Evolutionary conservation across 2,113 vertebrate species (phyloP).

Genomic region (Oceanodroma tethys): DNA sequence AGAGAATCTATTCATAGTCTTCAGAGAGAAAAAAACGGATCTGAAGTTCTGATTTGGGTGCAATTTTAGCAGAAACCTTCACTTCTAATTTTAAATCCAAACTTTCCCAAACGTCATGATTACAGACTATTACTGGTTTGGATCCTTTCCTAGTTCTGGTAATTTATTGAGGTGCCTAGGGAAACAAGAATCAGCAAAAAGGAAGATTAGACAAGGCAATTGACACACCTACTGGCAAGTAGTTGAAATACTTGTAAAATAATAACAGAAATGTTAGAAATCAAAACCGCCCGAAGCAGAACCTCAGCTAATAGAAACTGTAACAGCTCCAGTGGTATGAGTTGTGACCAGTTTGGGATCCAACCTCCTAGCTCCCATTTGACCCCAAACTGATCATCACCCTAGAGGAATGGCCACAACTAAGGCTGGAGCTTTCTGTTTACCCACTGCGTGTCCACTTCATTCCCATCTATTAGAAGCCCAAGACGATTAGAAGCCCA

Average conservation of each 20-base stretch:
- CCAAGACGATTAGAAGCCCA: too few species aligned
- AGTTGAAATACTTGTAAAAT: neutral
- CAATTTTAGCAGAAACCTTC: neutral
- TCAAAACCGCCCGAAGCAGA: neutral
- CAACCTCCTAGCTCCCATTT: neutral
- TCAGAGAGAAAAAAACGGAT: neutral
- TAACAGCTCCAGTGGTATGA: neutral
- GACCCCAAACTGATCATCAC: neutral
- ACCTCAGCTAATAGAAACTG: neutral
- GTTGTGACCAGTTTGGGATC: neutral
- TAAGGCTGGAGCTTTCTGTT: neutral
- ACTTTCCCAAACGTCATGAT: neutral
- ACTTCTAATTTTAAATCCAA: neutral
- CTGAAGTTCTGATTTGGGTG: neutral
- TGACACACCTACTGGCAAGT: neutral
- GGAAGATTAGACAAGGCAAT: neutral
- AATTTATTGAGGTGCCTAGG: neutral
- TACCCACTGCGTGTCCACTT: neutral
- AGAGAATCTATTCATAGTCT: neutral
- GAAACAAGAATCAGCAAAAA: neutral
- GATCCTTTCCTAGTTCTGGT: neutral
- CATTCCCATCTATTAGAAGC: neutral
- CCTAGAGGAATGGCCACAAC: neutral
- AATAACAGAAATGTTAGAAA: neutral
- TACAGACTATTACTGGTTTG: neutral